These are phyloP conservation scores for Agonopterix subpropinquella DNA, from an alignment of 2,888 invertebrate species.

Conservation along the genomic window DNA sequence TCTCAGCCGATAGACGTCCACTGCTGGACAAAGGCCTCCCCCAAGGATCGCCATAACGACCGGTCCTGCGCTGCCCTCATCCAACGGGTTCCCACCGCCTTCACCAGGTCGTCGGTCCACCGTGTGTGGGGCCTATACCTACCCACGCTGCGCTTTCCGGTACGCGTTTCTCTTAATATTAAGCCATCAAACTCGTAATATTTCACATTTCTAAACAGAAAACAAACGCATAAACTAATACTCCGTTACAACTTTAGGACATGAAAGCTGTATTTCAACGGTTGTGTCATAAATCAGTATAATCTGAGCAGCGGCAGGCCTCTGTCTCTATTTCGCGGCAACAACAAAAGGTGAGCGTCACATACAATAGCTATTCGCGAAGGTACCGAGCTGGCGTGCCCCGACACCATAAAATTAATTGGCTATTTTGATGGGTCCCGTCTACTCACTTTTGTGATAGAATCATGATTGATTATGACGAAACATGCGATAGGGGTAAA, in stretches of 20 bases:
- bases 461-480: slow-evolving; percentile 22
- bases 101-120: no score
- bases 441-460: slow-evolving; percentile 30
- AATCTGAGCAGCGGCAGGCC: slow-evolving; percentile 34
- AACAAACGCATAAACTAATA: slow-evolving; percentile 5
- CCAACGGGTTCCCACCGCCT: no score
- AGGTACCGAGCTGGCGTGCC: slow-evolving; percentile 12
- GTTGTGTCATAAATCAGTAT: slow-evolving; percentile 41
- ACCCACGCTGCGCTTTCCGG: no score
- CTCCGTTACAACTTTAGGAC: slow-evolving; percentile 15
- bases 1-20: no score
- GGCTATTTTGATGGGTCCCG: slow-evolving; percentile 32
- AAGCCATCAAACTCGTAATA: no score
- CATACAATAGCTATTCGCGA: slow-evolving; percentile 44
- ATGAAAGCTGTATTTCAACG: slow-evolving; percentile 37
- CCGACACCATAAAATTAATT: slow-evolving; percentile 37
- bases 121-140: no score
- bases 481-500: no score
- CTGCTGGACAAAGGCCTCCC: no score
- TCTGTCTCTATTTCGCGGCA: slow-evolving; percentile 39
- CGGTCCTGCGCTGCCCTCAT: no score
- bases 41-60: no score
- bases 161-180: no score
- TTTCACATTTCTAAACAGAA: no score
- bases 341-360: slow-evolving; percentile 50